phyloP scores from a whole-genome alignment of 2,797 vertebrate genomes.

The Centroberyx gerrardi region DNA sequence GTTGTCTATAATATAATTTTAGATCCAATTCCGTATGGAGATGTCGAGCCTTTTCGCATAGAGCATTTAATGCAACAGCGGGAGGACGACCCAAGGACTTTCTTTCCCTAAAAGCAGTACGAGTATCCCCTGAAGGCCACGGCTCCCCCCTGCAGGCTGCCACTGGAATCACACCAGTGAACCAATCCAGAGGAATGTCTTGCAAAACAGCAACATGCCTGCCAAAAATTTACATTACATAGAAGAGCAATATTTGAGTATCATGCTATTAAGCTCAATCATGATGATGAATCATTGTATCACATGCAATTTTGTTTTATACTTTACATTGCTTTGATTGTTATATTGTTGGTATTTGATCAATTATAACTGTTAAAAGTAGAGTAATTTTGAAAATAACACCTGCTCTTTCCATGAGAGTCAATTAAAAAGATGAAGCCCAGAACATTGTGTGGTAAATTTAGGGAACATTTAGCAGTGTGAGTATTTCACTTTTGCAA shows the following conservation, averaged over 20 bases:
- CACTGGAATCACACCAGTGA: constrained; percentile 25
- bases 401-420: too few species aligned
- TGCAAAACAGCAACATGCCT: not conserved
- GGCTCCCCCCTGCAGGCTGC: not conserved
- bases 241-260: not conserved
- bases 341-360: too few species aligned
- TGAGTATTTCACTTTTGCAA: not conserved
- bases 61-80: constrained; percentile 41
- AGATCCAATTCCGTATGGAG: not conserved
- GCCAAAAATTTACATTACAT: not conserved
- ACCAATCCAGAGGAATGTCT: constrained; percentile 22
- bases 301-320: not conserved
- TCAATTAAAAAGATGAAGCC: too few species aligned
- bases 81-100: constrained; percentile 5
- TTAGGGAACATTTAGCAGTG: too few species aligned
- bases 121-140: constrained; percentile 9
- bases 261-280: not conserved
- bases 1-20: too few species aligned
- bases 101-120: constrained; percentile 29
- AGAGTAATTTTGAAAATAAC: too few species aligned
- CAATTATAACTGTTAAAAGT: too few species aligned
- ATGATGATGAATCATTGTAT: not conserved
- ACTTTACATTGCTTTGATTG: too few species aligned
- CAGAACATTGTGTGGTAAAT: too few species aligned
- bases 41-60: constrained; percentile 24